Evolutionary conservation across 2,797 vertebrate species (phyloP).

Genomic region (Mionectes olivaceus): DNA sequence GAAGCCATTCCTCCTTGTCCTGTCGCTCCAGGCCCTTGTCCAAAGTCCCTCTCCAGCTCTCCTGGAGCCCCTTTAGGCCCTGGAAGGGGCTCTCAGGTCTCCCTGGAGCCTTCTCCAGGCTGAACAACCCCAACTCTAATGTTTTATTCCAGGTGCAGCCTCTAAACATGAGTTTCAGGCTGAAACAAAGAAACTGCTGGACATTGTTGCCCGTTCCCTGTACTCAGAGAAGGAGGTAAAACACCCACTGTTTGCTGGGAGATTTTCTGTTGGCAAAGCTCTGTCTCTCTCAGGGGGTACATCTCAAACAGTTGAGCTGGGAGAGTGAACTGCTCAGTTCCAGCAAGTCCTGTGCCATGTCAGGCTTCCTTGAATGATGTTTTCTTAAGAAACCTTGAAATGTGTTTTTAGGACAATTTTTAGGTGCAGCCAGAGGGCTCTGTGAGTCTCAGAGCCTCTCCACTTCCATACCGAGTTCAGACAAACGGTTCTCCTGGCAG

Average conservation of each 20-base stretch:
- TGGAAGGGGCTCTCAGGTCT: not conserved
- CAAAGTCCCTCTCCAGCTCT: not conserved
- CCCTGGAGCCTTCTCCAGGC: not conserved
- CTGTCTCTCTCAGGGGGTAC: not conserved
- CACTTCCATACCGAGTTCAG: not conserved
- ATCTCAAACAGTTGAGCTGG: not conserved
- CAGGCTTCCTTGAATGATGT: not conserved
- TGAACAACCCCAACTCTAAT: not conserved
- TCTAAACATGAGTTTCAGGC: constrained; percentile 96
- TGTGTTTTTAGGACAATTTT: not conserved
- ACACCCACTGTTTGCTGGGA: not conserved
- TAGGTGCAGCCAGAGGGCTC: not conserved
- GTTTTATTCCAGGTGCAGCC: constrained; percentile 79
- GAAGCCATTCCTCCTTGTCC: not conserved
- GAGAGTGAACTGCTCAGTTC: not conserved
- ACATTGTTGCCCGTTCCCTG: constrained; percentile 94
- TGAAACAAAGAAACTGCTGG: constrained; percentile 95
- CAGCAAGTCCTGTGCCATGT: not conserved
- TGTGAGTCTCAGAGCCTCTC: not conserved
- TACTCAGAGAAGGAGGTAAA: constrained; percentile 97
- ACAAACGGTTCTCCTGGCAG: not conserved
- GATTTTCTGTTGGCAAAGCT: not conserved
- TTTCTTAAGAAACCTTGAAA: not conserved
- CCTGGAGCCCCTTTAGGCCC: not conserved
- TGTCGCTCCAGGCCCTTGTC: not conserved